Percentiles rank a stretch among this genome's conserved stretches.
These are phyloP conservation scores for Eulemur albifrons DNA, from an alignment of 2,797 vertebrate species.

Conservation along the genomic window DNA sequence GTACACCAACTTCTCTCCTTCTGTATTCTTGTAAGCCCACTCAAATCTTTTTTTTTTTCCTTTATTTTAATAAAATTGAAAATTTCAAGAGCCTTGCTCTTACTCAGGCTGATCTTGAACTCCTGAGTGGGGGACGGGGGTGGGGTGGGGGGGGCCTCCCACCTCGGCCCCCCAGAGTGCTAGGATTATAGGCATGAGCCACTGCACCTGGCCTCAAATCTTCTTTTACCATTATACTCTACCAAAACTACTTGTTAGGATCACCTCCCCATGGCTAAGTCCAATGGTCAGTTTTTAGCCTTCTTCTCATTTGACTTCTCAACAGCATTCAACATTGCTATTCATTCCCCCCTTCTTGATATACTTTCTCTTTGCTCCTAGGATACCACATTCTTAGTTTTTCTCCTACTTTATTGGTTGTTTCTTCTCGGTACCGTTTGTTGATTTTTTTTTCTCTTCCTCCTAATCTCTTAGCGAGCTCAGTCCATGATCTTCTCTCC, in stretches of 20 bases:
- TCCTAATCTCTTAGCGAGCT: neutral
- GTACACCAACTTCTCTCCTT: neutral
- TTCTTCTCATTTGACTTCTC: neutral
- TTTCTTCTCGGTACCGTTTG: neutral
- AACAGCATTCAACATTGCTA: too few species aligned
- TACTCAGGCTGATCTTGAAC: too few species aligned
- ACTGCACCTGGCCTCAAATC: neutral
- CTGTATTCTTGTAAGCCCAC: neutral
- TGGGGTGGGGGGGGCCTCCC: rapidly evolving
- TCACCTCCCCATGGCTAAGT: rapidly evolving
- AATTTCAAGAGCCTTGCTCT: too few species aligned
- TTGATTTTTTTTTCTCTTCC: neutral
- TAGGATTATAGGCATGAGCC: too few species aligned
- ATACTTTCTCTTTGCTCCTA: neutral
- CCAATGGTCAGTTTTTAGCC: neutral
- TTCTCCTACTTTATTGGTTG: neutral
- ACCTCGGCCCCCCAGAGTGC: too few species aligned
- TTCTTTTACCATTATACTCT: neutral
- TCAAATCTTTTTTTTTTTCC: neutral
- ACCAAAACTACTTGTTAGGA: neutral
- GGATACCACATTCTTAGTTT: neutral
- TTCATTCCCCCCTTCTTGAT: neutral
- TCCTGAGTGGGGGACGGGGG: too few species aligned
- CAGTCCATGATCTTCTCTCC: neutral
- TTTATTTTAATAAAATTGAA: too few species aligned